Percentiles rank a stretch among this genome's conserved stretches.
These are phyloP conservation scores for Apotomis turbidana DNA, from an alignment of 2,888 invertebrate genomes.

Conservation along the genomic window DNA sequence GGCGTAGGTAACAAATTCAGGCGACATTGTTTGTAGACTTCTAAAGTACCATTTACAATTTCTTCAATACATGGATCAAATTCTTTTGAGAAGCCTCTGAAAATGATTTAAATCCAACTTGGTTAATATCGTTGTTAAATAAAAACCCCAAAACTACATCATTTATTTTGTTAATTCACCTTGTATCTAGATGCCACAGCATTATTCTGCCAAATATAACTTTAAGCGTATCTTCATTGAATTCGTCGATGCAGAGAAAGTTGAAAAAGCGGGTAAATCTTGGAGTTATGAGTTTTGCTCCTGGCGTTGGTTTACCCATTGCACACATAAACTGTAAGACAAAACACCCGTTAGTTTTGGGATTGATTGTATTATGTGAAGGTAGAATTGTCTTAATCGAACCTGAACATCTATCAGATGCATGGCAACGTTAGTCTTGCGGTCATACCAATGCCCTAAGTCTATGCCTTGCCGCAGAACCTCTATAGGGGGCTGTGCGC, in stretches of 20 bases:
- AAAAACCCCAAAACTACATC: background rate
- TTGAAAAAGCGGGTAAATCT: slow-evolving; percentile 95
- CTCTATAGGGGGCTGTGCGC: slow-evolving; percentile 97
- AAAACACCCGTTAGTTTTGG: background rate
- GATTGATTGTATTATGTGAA: background rate
- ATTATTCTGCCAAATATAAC: slow-evolving; percentile 95
- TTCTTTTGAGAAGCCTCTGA: slow-evolving; percentile 95
- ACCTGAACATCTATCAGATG: slow-evolving; percentile 94
- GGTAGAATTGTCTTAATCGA: slow-evolving; percentile 37
- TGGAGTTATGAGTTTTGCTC: slow-evolving; percentile 92
- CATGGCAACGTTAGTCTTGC: slow-evolving; percentile 90
- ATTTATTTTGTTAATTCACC: slow-evolving; percentile 72
- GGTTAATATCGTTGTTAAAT: too few species aligned
- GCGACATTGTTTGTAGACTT: slow-evolving; percentile 93
- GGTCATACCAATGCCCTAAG: slow-evolving; percentile 95
- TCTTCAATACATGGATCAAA: slow-evolving; percentile 97
- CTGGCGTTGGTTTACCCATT: slow-evolving; percentile 91
- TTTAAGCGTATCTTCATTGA: slow-evolving; percentile 92
- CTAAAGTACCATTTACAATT: slow-evolving; percentile 93
- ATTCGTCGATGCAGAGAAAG: slow-evolving; percentile 94
- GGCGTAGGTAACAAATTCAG: slow-evolving; percentile 95
- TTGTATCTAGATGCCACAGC: slow-evolving; percentile 97
- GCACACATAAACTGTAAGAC: slow-evolving; percentile 90
- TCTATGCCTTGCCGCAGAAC: slow-evolving; percentile 95
- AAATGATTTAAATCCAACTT: background rate